A percentile compares a stretch with the other conserved stretches of the same genome.
phyloP scores from a whole-genome alignment of 2,113 vertebrate species.

The Mesitornis unicolor region DNA sequence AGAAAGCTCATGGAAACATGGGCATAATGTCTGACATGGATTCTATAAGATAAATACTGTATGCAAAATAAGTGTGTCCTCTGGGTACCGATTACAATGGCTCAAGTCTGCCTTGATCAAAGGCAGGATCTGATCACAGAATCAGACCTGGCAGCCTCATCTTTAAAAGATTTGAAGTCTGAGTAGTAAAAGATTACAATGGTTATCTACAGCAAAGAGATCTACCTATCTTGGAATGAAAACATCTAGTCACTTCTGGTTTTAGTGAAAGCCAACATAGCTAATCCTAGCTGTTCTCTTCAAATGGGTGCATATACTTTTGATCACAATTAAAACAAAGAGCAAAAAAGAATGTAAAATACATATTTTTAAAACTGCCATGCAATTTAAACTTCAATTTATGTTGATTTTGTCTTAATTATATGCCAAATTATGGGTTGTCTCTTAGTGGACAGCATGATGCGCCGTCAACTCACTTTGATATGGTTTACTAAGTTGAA shows the following conservation, averaged over 20 bases:
- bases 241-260: background rate
- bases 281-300: background rate
- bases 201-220: background rate
- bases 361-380: background rate
- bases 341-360: background rate
- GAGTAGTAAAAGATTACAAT: background rate
- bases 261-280: background rate
- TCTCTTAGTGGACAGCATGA: background rate
- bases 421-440: background rate
- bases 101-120: conserved; percentile 11
- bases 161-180: conserved; percentile 43
- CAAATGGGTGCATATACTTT: background rate
- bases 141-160: conserved; percentile 12
- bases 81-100: background rate
- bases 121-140: background rate
- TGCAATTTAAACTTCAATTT: background rate
- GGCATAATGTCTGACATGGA: background rate
- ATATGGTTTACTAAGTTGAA: background rate
- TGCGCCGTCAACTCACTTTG: background rate
- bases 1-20: background rate
- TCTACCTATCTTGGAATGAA: background rate
- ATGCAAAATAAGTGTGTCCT: background rate
- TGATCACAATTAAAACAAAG: background rate
- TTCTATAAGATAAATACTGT: background rate
- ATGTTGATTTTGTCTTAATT: background rate